Base-by-base conservation (phyloP, 2,113 vertebrate genomes). In the Sceloporus undulatus region DNA sequence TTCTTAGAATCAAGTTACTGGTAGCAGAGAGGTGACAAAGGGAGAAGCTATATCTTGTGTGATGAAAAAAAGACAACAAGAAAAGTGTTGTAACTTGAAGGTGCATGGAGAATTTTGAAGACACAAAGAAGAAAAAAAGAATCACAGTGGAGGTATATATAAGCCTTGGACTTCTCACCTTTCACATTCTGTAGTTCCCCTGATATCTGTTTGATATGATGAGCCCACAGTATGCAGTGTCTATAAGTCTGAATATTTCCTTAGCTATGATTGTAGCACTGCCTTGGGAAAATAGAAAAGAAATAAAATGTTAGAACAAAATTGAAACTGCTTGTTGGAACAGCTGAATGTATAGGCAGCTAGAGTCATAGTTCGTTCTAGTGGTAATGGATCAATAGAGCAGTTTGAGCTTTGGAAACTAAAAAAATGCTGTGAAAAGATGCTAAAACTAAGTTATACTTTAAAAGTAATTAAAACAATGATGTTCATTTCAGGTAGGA, bases 211-310 rank as follows among this genome's bases (percentile, higher is more conserved):
- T 91, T 88, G 82, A 82, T 54, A 38, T 70, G 4, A 84, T 5
- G 16, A 85, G 9, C 73, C 42, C 62, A 9, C 34, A 70, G 71
- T 48, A 89, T 88, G n/a, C 14, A 70, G 9, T 87, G 25, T 80
- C 65, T 89, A 34, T 11, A 38, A 56, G 52, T 83, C 62, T 93
- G 68, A 89, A 93, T 89, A 91, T 73, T 83, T 86, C 78, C n/a
- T 81, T 85, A 81, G 27, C 82, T 87, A 0, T 62, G 78, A 74
- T 90, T 80, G 73, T 5, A 79, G 42, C 68, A 82, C 87, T 90
- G 42, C 73, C 82, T 88, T 52, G 82, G 85, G 77, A 84, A 89
- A 90, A 87, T 3, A 83, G 23, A 19, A 65, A 88, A 87, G 27
- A 56, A 84, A 59, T 48, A 83, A 87, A 79, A 40, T 80, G 25